Evolutionary conservation across 2,888 invertebrate genomes (phyloP).

Genomic region (Metellina segmentata): DNA sequence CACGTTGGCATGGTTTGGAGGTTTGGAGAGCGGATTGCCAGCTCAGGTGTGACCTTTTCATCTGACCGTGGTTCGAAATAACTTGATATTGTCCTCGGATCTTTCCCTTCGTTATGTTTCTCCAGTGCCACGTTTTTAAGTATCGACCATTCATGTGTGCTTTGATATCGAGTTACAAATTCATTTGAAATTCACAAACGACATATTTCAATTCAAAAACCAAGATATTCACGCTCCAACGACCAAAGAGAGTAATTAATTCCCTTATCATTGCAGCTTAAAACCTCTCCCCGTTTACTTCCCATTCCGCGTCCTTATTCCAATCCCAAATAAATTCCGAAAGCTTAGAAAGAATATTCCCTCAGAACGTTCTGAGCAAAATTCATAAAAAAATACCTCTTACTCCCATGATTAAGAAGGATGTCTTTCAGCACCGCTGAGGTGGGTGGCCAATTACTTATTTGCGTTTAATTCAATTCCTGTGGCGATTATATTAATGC

Average conservation of each 20-base stretch:
- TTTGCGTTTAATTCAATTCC: background rate
- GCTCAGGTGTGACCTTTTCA: too few species aligned
- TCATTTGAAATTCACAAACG: background rate
- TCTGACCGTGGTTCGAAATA: too few species aligned
- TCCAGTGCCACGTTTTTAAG: too few species aligned
- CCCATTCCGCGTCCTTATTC: background rate
- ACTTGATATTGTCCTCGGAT: too few species aligned
- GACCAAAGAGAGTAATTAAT: background rate
- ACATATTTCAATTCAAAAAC: background rate
- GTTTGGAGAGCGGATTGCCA: too few species aligned
- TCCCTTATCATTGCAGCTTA: background rate
- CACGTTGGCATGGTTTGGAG: too few species aligned
- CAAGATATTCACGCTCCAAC: background rate
- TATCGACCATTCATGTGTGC: too few species aligned
- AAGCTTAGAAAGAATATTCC: background rate
- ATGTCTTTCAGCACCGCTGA: background rate
- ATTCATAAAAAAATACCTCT: background rate
- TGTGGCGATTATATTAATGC: background rate
- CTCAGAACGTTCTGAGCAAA: background rate
- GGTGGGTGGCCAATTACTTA: slow-evolving; percentile 1
- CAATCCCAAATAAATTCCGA: background rate
- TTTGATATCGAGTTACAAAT: too few species aligned
- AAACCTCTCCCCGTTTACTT: background rate
- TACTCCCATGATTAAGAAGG: background rate
- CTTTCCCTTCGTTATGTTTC: too few species aligned